Evolutionary conservation across 1,140 invertebrate species (phyloP).

Genomic region (Drosophila pandora): DNA sequence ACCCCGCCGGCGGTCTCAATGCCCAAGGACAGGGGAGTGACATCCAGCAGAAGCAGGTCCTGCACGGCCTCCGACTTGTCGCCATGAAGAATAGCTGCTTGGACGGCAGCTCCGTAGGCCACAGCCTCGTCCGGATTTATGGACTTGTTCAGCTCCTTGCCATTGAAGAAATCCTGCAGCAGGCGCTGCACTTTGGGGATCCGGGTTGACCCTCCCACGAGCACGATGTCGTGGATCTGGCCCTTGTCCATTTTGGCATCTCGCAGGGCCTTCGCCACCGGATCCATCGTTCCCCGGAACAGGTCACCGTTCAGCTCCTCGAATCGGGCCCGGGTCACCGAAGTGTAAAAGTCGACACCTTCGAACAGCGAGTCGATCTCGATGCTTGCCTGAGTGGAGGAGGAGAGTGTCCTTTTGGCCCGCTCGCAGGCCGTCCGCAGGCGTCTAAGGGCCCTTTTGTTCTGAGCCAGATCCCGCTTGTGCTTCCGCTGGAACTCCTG

Average conservation of each 20-base stretch:
- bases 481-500: constrained; percentile 98
- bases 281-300: constrained; percentile 96
- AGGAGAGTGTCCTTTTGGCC: constrained; percentile 97
- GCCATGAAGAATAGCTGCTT: constrained; percentile 96
- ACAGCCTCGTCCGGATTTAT: constrained; percentile 98
- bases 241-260: constrained; percentile 98
- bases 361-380: constrained; percentile 98
- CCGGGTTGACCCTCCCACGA: constrained; percentile 98
- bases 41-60: constrained; percentile 95
- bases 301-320: constrained; percentile 97
- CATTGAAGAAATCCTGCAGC: constrained; percentile 97
- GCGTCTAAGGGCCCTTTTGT: constrained; percentile 95
- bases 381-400: constrained; percentile 95
- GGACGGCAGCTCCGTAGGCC: constrained; percentile 94
- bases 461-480: constrained; percentile 95
- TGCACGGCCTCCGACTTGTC: constrained; percentile 96
- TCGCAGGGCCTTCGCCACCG: constrained; percentile 96
- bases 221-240: constrained; percentile 96
- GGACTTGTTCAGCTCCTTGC: constrained; percentile 98
- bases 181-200: constrained; percentile 99
- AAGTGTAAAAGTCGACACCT: constrained; percentile 98
- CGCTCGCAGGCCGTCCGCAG: constrained; percentile 97
- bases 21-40: constrained; percentile 97
- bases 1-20: constrained; percentile 97
- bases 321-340: constrained; percentile 96